Evolutionary conservation across 2,797 vertebrate species (phyloP), one percentile per base, ranked within the genome.

Genomic region (Sciaenops ocellatus): DNA sequence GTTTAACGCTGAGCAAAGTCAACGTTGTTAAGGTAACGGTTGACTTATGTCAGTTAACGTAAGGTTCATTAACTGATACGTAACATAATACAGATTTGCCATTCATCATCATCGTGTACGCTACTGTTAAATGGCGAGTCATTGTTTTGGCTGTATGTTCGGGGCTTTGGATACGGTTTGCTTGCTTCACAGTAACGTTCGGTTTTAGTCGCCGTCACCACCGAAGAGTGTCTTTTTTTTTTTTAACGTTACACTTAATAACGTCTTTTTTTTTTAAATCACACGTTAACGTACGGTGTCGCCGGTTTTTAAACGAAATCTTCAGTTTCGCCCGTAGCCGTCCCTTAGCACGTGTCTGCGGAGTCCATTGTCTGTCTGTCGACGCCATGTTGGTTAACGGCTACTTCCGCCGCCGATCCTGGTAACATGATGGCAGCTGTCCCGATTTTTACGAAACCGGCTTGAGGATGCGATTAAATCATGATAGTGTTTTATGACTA

Each of bases 311-410:
- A 0, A 0, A 11, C 12, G 1, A 8, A 26, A 13, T 50, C 3
- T 0, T 34, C 34, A 22, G 72, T 68, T 79, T 77, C 4, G 18
- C 22, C 20, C 2, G 20, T 52, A 47, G 28, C 44, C 59, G 70
- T 54, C 22, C 16, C 6, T 7, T 26, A 92, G 86, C 95, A 95
- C 94, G 94, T 95, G 94, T 90, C 90, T 87, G 75, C 63, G 51
- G 85, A 77, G 55, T 89, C 91, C 92, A 94, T 95, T 95, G 94
- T 94, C 90, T 90, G 71, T 82, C 42, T 72, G 64, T 42, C 78
- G 93, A 83, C 93, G 96, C 95, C 95, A 96, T 95, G 91, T 95
- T 96, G 90, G 80, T 90, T 87, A 48, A 73, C 38, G 15, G 79
- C 83, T 55, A 92, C 93, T 92, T 95, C 91, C 93, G 86, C 91